Percentiles rank a stretch among this genome's conserved stretches.
These are phyloP conservation scores for Nyctalus aviator DNA, from an alignment of 2,797 vertebrate species.

Conservation along the genomic window DNA sequence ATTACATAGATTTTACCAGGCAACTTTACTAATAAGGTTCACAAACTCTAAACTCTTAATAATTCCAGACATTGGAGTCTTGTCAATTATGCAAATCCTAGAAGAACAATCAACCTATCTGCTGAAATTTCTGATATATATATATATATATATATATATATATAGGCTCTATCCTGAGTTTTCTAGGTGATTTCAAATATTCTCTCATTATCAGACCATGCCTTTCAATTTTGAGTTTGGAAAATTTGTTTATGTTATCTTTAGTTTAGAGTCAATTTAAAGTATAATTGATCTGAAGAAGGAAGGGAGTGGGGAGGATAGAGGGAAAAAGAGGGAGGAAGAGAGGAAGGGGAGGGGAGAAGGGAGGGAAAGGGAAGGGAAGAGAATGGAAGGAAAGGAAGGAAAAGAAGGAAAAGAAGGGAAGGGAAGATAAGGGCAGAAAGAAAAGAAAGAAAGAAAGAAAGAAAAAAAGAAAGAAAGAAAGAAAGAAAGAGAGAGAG, in stretches of 20 bases:
- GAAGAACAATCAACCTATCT: neutral
- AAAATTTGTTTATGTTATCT: neutral
- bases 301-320: neutral
- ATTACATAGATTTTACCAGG: neutral
- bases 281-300: neutral
- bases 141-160: no score
- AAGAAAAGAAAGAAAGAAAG: no score
- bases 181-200: constrained; percentile 1
- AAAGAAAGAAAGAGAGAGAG: no score
- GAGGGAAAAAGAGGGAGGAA: neutral
- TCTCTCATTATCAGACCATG: constrained; percentile 2
- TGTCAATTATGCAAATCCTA: neutral
- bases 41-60: neutral
- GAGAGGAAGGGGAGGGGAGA: accelerated
- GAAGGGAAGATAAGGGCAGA: neutral
- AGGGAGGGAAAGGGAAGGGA: no score
- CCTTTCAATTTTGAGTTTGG: neutral
- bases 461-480: accelerated
- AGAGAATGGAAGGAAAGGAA: no score
- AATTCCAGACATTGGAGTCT: neutral
- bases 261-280: neutral
- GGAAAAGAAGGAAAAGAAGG: accelerated
- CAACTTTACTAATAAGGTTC: neutral
- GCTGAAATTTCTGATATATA: neutral
- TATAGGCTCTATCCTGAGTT: neutral